phyloP scores from a whole-genome alignment of 37 sponge, comb jelly and placozoan genomes.

The Halichondria panicea region DNA sequence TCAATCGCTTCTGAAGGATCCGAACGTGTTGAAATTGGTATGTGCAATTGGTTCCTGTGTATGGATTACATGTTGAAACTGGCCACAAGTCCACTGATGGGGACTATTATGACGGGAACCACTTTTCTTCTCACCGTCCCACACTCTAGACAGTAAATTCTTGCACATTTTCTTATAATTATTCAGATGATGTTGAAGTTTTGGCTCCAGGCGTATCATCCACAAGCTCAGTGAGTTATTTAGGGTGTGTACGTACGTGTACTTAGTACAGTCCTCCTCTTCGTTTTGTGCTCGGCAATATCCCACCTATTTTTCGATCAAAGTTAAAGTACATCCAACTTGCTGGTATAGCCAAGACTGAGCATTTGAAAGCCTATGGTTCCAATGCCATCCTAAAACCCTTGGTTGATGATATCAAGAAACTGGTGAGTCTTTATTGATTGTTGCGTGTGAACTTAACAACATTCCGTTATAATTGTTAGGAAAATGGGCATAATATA shows the following conservation, averaged over 20 bases:
- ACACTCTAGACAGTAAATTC: background rate
- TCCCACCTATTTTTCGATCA: background rate
- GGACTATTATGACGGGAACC: background rate
- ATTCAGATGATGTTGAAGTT: background rate
- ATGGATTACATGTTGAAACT: no score
- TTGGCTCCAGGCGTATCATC: background rate
- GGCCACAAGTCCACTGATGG: background rate
- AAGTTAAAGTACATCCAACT: background rate
- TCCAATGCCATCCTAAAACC: background rate
- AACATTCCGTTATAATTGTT: background rate
- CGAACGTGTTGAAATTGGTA: no score
- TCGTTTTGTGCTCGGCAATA: background rate
- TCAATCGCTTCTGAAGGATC: no score
- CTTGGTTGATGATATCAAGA: background rate
- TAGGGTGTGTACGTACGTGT: background rate
- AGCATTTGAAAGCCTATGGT: background rate
- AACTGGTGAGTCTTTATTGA: background rate
- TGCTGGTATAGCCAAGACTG: background rate
- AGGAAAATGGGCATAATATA: background rate
- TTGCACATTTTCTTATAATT: background rate
- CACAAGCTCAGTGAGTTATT: constrained; percentile 6
- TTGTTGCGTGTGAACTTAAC: background rate
- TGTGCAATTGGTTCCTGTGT: no score
- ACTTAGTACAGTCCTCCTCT: background rate
- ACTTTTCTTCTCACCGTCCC: background rate